Conservation (phyloP, 2,113 vertebrate species). For the Datnioides undecimradiatus region DNA sequence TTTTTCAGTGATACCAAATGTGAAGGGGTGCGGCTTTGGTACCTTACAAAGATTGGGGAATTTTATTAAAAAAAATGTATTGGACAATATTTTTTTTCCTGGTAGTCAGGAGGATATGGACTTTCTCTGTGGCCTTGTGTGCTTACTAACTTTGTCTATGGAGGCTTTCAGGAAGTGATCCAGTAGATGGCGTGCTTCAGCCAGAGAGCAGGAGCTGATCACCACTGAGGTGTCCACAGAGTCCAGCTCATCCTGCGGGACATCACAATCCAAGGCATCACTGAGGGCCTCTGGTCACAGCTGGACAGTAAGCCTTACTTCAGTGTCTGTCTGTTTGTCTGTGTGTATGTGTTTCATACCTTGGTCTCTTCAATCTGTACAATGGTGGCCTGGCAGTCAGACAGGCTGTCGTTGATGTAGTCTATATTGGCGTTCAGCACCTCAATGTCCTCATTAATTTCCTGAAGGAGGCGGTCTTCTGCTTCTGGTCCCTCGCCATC, state of each 20-base stretch:
- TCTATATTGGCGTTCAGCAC: conserved; percentile 96
- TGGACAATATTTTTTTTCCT: no score
- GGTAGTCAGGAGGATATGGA: no score
- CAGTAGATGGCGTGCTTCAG: conserved; percentile 94
- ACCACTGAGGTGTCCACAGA: conserved; percentile 97
- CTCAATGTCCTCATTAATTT: conserved; percentile 95
- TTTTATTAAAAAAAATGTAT: no score
- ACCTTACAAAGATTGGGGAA: no score
- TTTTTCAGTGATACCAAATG: no score
- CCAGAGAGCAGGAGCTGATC: conserved; percentile 97
- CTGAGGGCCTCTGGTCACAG: background rate
- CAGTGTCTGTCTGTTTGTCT: background rate
- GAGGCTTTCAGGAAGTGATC: conserved; percentile 97
- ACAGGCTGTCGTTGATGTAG: conserved; percentile 97
- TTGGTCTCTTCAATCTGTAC: conserved; percentile 98
- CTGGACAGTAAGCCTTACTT: background rate
- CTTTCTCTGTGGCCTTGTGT: background rate
- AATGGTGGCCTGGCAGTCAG: conserved; percentile 97
- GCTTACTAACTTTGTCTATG: conserved; percentile 90
- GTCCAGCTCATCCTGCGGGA: conserved; percentile 93
- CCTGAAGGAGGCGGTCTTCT: conserved; percentile 88
- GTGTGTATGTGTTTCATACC: conserved; percentile 73
- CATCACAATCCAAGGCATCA: conserved; percentile 10
- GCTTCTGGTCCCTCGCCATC: conserved; percentile 90
- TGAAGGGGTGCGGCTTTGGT: no score